Evolutionary conservation across 2,888 invertebrate species (phyloP).

Genomic region (Norana najaformis): DNA sequence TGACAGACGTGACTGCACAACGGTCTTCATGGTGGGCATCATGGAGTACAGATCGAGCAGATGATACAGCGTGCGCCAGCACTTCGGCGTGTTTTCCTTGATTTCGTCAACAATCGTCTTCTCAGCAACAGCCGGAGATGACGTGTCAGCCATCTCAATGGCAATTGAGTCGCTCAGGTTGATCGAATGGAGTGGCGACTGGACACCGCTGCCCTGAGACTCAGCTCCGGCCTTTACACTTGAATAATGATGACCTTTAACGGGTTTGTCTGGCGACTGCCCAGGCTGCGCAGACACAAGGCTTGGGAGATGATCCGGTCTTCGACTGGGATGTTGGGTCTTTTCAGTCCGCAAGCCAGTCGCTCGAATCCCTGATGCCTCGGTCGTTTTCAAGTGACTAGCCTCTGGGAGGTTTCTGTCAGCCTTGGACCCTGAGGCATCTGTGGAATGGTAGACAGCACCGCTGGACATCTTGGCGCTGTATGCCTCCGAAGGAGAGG

Average conservation of each 20-base stretch:
- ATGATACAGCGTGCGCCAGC: conserved; percentile 93
- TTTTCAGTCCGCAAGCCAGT: background rate
- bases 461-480: background rate
- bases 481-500: conserved; percentile 8
- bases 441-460: background rate
- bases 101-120: conserved; percentile 61
- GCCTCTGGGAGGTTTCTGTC: background rate
- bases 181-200: conserved; percentile 55
- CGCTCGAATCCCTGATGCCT: background rate
- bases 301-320: conserved; percentile 26
- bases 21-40: conserved; percentile 89
- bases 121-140: conserved; percentile 59
- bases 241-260: background rate
- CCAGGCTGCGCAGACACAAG: background rate
- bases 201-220: conserved; percentile 28
- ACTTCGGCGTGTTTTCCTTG: conserved; percentile 71
- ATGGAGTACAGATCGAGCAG: conserved; percentile 88
- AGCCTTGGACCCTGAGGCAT: background rate
- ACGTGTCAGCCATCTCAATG: conserved; percentile 49
- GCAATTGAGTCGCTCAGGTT: conserved; percentile 52
- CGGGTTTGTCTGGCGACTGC: background rate
- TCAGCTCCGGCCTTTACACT: background rate
- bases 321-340: background rate
- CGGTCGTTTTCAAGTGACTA: background rate
- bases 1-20: conserved; percentile 63